phyloP scores from a whole-genome alignment of 2,113 vertebrate genomes.

The Indri indri region DNA sequence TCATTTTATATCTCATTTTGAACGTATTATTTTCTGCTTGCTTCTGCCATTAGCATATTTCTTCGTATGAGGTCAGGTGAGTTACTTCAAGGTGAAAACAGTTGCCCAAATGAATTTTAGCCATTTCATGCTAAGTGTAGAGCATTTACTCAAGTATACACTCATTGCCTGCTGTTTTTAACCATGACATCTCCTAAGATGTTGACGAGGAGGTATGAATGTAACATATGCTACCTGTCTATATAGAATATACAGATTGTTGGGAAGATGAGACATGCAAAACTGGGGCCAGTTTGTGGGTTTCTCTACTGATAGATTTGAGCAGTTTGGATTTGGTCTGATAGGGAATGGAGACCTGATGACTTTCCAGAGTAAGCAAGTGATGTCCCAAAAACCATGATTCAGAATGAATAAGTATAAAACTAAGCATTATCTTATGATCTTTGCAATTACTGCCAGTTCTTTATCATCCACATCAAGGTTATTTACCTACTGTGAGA shows the following conservation, averaged over 20 bases:
- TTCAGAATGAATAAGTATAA: neutral
- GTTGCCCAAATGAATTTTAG: constrained; percentile 20
- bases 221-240: neutral
- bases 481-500: neutral
- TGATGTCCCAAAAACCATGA: neutral
- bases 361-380: neutral
- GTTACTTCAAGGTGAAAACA: constrained; percentile 53
- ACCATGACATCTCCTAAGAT: neutral
- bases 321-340: neutral
- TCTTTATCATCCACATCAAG: constrained; percentile 22
- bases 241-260: neutral
- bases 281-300: neutral
- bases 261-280: neutral
- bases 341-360: neutral
- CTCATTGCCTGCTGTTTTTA: neutral
- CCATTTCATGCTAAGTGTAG: neutral
- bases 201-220: neutral
- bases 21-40: constrained; percentile 72
- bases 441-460: neutral
- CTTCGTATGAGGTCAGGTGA: constrained; percentile 67
- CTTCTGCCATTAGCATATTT: constrained; percentile 60
- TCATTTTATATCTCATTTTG: constrained; percentile 70
- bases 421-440: neutral
- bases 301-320: neutral
- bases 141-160: neutral